phyloP scores from a whole-genome alignment of 2,797 vertebrate species.

The Pampus argenteus region DNA sequence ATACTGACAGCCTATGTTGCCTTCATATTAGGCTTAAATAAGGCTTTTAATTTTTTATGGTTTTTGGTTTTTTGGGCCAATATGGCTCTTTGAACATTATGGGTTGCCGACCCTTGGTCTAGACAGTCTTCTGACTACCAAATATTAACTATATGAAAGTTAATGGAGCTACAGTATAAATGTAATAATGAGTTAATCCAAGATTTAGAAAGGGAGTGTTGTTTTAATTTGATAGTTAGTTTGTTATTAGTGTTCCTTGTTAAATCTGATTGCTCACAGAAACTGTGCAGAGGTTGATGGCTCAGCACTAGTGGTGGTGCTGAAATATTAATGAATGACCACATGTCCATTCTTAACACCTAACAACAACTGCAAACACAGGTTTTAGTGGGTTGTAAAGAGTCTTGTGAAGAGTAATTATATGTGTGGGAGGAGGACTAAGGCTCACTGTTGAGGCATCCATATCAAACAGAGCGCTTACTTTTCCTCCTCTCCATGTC shows the following conservation, averaged over 20 bases:
- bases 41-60: too few species aligned
- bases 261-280: slow-evolving; percentile 22
- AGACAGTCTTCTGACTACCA: too few species aligned
- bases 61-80: too few species aligned
- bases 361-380: slow-evolving; percentile 22
- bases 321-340: slow-evolving; percentile 41
- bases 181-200: slow-evolving; percentile 7
- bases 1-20: too few species aligned
- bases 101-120: too few species aligned
- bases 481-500: background rate
- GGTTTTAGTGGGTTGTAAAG: slow-evolving; percentile 18
- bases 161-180: background rate
- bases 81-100: too few species aligned
- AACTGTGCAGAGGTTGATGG: slow-evolving; percentile 15
- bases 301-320: slow-evolving; percentile 19
- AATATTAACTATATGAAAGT: too few species aligned
- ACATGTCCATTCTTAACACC: slow-evolving; percentile 25
- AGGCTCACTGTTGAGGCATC: slow-evolving; percentile 19
- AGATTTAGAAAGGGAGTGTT: background rate
- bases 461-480: slow-evolving; percentile 19
- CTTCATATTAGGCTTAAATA: too few species aligned
- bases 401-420: slow-evolving; percentile 16
- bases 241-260: background rate
- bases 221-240: too few species aligned
- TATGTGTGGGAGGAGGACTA: slow-evolving; percentile 6